A percentile compares a stretch with the other conserved stretches of the same genome.
Evolutionary conservation across 2,888 invertebrate species (phyloP).

Genomic region (Argyresthia goedartella): DNA sequence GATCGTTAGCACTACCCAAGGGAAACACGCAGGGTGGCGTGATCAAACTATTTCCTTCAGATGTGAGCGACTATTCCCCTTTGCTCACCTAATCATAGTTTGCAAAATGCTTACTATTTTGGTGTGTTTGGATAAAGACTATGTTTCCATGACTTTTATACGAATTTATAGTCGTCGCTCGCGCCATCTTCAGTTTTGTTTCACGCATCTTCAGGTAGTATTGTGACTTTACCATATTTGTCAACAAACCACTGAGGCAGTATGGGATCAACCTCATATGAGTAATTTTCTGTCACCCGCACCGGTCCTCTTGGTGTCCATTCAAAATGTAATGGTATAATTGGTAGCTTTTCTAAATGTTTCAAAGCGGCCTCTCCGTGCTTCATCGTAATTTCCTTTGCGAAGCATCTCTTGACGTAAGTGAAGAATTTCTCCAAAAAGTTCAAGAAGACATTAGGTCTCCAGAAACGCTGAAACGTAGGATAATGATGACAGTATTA

Average conservation of each 20-base stretch:
- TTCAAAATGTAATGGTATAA: constrained; percentile 40
- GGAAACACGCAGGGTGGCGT: too few species aligned
- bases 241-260: constrained; percentile 42
- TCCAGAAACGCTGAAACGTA: constrained; percentile 63
- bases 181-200: too few species aligned
- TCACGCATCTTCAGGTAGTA: too few species aligned
- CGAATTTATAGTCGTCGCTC: too few species aligned
- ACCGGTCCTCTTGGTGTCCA: constrained; percentile 41
- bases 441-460: constrained; percentile 74
- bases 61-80: too few species aligned
- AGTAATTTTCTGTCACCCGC: constrained; percentile 32
- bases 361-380: constrained; percentile 33
- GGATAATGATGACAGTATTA: too few species aligned
- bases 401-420: constrained; percentile 57
- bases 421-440: constrained; percentile 75
- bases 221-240: constrained; percentile 21
- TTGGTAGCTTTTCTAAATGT: constrained; percentile 34
- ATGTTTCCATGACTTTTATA: too few species aligned
- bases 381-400: constrained; percentile 31
- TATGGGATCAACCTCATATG: constrained; percentile 45
- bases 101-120: too few species aligned
- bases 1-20: too few species aligned
- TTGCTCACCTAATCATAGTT: too few species aligned
- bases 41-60: too few species aligned
- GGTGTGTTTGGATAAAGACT: too few species aligned